A percentile compares a stretch with the other conserved stretches of the same genome.
Conservation (phyloP, 2,797 vertebrate species). For the Clarias laeviceps region DNA sequence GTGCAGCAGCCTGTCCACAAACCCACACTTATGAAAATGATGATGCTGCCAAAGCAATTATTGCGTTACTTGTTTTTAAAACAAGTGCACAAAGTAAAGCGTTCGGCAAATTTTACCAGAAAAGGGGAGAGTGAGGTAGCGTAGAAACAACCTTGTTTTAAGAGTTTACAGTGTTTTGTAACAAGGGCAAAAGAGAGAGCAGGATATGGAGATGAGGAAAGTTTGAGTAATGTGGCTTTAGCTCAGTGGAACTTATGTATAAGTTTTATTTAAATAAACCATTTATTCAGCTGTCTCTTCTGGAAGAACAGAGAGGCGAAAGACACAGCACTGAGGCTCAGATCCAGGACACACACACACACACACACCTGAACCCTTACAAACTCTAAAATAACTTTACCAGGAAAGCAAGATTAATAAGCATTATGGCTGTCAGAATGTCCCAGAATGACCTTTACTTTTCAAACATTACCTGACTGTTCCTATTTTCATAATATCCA, state of each 20-base stretch:
- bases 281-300: slow-evolving; percentile 43
- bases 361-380: slow-evolving; percentile 22
- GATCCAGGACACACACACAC: slow-evolving; percentile 16
- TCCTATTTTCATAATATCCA: slow-evolving; percentile 10
- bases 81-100: slow-evolving; percentile 30
- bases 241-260: slow-evolving; percentile 47
- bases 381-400: slow-evolving; percentile 33
- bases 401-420: slow-evolving; percentile 25
- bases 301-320: slow-evolving; percentile 34
- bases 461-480: slow-evolving; percentile 14
- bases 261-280: slow-evolving; percentile 51
- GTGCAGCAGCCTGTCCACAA: background rate
- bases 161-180: slow-evolving; percentile 13
- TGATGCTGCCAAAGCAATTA: slow-evolving; percentile 16
- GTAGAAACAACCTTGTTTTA: slow-evolving; percentile 17
- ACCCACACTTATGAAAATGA: background rate
- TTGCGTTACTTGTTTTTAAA: background rate
- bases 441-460: slow-evolving; percentile 22
- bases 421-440: slow-evolving; percentile 7
- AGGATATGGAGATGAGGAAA: slow-evolving; percentile 26
- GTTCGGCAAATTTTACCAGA: slow-evolving; percentile 36
- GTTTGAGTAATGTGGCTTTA: slow-evolving; percentile 51
- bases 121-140: background rate
- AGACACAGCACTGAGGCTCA: slow-evolving; percentile 44
- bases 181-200: slow-evolving; percentile 26